Base-by-base conservation (phyloP, 2,113 vertebrate genomes). In the Dermatemys mawii region DNA sequence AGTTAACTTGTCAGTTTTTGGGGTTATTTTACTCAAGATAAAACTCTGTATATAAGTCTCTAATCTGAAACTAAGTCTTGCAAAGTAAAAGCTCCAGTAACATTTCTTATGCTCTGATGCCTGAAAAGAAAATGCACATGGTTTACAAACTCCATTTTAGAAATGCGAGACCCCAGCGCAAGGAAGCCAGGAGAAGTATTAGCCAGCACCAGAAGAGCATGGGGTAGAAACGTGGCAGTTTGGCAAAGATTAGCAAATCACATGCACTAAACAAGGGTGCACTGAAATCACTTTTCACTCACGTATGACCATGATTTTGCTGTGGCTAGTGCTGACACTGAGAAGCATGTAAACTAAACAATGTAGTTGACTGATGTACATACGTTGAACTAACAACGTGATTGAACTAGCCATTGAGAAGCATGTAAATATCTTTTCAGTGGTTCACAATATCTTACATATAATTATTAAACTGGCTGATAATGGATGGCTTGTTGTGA, bases 401-500 rank as follows among this genome's bases (percentile, higher is more conserved):
- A 67, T 67, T n/a, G 60, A 67, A 67, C 60, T 67, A 67, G n/a
- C 13, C 32, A 19, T 19, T 67, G 60, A n/a, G 35, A 27, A 46
- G 46, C 60, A 53, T 75, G 38, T 41, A 44, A 75, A 75, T n/a
- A 81, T 70, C 78, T 91, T 93, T 86, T 10, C 6, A 55, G 76
- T 5, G 11, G 80, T 83, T 87, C 12, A 38, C 51, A 41, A 27
- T 55, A 27, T 13, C 83, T 76, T 51, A 29, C 17, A 24, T 67
- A 0, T 13, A 86, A 92, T 94, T 81, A 76, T 32, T 8, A 24
- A 94, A 50, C 79, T 94, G 17, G 26, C 88, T 84, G 91, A 88
- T 92, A 91, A 81, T 26, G 53, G 87, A 83, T 51, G 48, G 91
- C 55, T 88, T 81, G 4, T 50, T 84, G 63, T 86, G 93, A 95